Conservation (phyloP, 2,888 invertebrate genomes). For the Geophilus truncorum region DNA sequence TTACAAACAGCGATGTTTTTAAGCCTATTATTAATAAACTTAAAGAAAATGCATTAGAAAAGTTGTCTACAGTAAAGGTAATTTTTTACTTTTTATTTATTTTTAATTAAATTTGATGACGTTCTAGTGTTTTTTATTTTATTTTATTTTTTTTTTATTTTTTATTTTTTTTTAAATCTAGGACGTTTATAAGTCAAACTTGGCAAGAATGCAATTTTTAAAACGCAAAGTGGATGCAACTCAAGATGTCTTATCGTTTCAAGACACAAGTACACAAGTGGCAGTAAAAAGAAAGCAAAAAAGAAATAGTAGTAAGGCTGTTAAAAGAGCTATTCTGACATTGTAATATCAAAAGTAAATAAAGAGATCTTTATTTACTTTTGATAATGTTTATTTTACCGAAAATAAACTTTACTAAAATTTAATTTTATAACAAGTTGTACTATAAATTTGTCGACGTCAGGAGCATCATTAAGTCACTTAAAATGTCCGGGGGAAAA, state of each 20-base stretch:
- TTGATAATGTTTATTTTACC: too few relatives aligned
- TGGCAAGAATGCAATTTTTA: constrained; percentile 71
- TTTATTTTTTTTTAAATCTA: constrained; percentile 50
- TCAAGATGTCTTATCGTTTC: constrained; percentile 70
- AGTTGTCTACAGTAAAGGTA: constrained; percentile 58
- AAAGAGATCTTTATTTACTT: too few relatives aligned
- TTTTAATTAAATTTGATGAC: not conserved
- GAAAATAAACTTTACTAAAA: too few relatives aligned
- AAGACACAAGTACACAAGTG: constrained; percentile 63
- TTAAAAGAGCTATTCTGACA: not conserved
- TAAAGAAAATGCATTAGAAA: constrained; percentile 56
- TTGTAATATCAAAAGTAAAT: not conserved
- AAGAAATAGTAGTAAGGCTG: constrained; percentile 43
- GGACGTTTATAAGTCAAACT: constrained; percentile 79
- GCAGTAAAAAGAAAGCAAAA: constrained; percentile 61
- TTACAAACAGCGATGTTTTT: constrained; percentile 62
- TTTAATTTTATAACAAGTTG: too few relatives aligned
- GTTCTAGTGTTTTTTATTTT: too few relatives aligned
- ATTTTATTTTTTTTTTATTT: constrained; percentile 39
- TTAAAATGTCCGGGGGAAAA: too few relatives aligned
- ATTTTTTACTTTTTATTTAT: not conserved
- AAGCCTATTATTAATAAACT: constrained; percentile 62
- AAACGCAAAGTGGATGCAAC: constrained; percentile 69
- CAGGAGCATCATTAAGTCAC: too few relatives aligned
- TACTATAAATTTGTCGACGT: too few relatives aligned